A percentile compares a stretch with the other conserved stretches of the same genome.
phyloP scores from a whole-genome alignment of 2,888 invertebrate species.

The Melieria crassipennis region DNA sequence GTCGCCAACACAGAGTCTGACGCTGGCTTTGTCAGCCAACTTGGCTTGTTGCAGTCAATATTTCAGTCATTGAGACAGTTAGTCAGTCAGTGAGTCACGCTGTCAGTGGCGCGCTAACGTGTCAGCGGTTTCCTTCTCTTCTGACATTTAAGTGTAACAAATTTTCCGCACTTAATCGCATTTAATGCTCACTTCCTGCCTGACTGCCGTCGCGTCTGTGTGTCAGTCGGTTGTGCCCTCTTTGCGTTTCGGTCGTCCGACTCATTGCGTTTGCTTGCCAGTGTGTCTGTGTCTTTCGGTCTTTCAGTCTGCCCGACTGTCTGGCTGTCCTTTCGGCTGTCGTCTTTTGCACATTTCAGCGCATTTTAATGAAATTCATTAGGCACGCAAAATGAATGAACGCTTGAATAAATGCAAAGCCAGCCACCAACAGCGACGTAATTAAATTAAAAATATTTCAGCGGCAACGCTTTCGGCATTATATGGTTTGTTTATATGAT shows the following conservation, averaged over 20 bases:
- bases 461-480: too few species aligned
- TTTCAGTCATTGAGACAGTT: neutral
- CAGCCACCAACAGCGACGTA: neutral
- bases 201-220: neutral
- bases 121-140: neutral
- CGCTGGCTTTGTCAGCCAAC: too few species aligned
- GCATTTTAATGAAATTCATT: slow-evolving; percentile 32
- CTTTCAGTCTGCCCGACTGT: too few species aligned
- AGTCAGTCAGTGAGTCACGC: neutral
- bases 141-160: slow-evolving; percentile 5
- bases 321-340: too few species aligned
- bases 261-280: neutral
- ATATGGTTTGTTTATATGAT: too few species aligned
- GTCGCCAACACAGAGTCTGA: too few species aligned
- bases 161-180: slow-evolving; percentile 32
- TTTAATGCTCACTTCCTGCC: slow-evolving; percentile 19
- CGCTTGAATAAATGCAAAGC: neutral
- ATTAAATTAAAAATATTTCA: slow-evolving; percentile 16
- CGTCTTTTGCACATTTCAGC: slow-evolving; percentile 12
- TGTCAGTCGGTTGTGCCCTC: neutral
- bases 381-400: neutral
- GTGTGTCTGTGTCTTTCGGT: neutral
- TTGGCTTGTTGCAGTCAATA: neutral
- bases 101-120: neutral
- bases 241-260: neutral